phyloP scores from a whole-genome alignment of 2,888 invertebrate genomes.

The Psococerastis gibbosa region DNA sequence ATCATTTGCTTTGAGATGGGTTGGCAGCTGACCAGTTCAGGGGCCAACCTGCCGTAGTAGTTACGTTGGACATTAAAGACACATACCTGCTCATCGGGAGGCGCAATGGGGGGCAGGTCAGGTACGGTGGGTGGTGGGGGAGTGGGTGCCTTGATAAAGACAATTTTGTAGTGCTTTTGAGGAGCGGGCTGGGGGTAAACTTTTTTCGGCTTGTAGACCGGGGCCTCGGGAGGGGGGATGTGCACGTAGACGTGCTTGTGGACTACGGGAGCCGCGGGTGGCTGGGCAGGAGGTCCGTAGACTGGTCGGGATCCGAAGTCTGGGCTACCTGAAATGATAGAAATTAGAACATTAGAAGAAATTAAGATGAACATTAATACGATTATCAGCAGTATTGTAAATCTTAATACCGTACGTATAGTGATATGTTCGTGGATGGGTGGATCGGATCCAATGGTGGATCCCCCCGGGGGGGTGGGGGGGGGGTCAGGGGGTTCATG shows the following conservation, averaged over 20 bases:
- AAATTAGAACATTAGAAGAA: too few species aligned
- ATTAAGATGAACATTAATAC: too few species aligned
- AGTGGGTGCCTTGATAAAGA: constrained; percentile 54
- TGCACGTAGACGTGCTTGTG: constrained; percentile 86
- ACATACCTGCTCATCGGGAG: constrained; percentile 52
- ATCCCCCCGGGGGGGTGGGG: too few species aligned
- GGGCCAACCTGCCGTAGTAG: neutral
- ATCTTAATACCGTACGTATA: too few species aligned
- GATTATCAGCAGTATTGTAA: too few species aligned
- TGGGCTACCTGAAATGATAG: constrained; percentile 17
- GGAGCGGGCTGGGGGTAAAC: constrained; percentile 30
- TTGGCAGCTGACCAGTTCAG: neutral
- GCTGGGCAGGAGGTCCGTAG: constrained; percentile 51
- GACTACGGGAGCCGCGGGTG: constrained; percentile 38
- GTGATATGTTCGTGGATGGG: too few species aligned
- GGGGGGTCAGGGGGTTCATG: too few species aligned
- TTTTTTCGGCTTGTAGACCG: constrained; percentile 49
- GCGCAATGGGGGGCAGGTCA: constrained; percentile 35
- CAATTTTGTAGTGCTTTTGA: constrained; percentile 69
- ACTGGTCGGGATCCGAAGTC: constrained; percentile 37
- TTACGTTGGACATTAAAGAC: neutral
- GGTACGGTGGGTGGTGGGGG: constrained; percentile 31
- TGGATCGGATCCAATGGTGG: too few species aligned
- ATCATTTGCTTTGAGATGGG: neutral
- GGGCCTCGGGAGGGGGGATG: constrained; percentile 67